Evolutionary conservation across 2,797 vertebrate species (phyloP).

Genomic region (Hemitrygon akajei): DNA sequence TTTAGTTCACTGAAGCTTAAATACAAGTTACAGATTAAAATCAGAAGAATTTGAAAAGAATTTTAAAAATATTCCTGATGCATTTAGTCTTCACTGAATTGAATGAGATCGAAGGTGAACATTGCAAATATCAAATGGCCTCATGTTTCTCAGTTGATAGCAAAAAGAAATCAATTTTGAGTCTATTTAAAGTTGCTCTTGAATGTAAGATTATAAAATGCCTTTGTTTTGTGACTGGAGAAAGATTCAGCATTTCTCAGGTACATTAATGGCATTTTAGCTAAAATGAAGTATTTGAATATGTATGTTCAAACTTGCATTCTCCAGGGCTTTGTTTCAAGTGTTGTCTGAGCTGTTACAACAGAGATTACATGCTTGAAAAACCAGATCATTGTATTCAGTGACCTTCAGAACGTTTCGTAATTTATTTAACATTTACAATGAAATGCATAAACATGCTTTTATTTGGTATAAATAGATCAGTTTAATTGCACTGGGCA

Average conservation of each 20-base stretch:
- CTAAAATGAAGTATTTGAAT: background rate
- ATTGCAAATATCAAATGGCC: background rate
- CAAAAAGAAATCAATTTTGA: background rate
- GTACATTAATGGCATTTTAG: background rate
- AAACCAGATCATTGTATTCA: background rate
- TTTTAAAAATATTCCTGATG: background rate
- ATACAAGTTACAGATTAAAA: background rate
- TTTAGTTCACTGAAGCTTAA: background rate
- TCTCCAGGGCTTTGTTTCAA: background rate
- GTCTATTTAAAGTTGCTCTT: background rate
- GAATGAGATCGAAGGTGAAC: background rate
- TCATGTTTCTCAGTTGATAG: background rate
- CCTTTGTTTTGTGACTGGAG: background rate
- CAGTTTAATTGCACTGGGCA: background rate
- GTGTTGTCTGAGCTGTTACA: background rate
- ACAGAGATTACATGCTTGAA: background rate
- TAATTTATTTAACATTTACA: background rate
- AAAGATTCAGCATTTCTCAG: background rate
- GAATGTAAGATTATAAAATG: background rate
- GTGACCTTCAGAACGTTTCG: background rate
- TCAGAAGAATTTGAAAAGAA: background rate
- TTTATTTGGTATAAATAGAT: background rate
- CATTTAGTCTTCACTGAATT: background rate
- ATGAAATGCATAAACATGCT: constrained; percentile 6
- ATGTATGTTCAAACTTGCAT: background rate